Evolutionary conservation across 2,797 vertebrate species (phyloP).

Genomic region (Dendrocincla tyrannina): DNA sequence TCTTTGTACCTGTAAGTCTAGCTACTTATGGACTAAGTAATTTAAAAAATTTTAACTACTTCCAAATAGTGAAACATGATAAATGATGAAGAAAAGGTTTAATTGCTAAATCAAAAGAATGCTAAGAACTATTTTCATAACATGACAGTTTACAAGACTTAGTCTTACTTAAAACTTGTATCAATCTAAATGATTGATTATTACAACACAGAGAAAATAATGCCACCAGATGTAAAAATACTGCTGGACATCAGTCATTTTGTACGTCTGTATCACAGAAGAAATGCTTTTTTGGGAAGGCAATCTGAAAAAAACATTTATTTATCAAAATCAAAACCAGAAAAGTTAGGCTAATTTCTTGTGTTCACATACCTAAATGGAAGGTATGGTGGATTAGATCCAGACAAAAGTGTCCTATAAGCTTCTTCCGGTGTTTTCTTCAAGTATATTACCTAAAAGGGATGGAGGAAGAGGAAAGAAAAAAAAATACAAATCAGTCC

Average conservation of each 20-base stretch:
- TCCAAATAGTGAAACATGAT: background rate
- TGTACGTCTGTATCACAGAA: background rate
- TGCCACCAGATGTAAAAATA: background rate
- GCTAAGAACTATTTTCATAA: background rate
- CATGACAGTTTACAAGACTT: background rate
- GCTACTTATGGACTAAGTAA: background rate
- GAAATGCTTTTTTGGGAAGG: background rate
- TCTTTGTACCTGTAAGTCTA: background rate
- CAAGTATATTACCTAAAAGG: slow-evolving; percentile 89
- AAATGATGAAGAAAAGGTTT: background rate
- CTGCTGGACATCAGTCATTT: background rate
- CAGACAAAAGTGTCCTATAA: slow-evolving; percentile 87
- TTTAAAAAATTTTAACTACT: background rate
- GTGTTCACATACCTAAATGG: slow-evolving; percentile 89
- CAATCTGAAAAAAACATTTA: background rate
- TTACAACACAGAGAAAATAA: background rate
- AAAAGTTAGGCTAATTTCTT: background rate
- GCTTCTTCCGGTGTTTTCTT: slow-evolving; percentile 96
- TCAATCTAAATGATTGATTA: background rate
- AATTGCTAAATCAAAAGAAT: background rate
- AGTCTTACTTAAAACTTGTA: background rate
- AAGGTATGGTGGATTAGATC: slow-evolving; percentile 90
- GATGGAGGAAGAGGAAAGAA: background rate
- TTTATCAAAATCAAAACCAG: background rate
- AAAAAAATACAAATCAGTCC: background rate